These are phyloP conservation scores for Eumacrocentrus americanus DNA, from an alignment of 2,888 invertebrate genomes.

Conservation along the genomic window DNA sequence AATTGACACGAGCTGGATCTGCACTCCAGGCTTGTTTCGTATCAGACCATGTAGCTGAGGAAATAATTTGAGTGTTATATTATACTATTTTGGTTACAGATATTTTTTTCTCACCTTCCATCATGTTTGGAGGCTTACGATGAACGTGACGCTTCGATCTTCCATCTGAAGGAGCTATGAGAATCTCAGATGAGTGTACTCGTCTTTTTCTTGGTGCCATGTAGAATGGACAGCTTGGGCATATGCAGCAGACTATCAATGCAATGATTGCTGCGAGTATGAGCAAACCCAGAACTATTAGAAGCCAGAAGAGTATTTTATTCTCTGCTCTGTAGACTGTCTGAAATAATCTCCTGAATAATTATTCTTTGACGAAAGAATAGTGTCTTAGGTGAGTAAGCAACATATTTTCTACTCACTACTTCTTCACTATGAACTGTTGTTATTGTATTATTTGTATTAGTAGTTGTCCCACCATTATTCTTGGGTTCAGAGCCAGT, in stretches of 20 bases:
- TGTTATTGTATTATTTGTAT: conserved; percentile 35
- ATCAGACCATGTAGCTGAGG: conserved; percentile 44
- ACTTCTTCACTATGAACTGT: conserved; percentile 48
- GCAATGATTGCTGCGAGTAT: conserved; percentile 74
- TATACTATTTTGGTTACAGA: too few species aligned
- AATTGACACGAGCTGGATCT: conserved; percentile 70
- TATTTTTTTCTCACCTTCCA: conserved; percentile 43
- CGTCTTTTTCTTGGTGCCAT: conserved; percentile 69
- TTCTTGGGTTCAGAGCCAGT: not conserved
- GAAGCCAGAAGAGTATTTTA: conserved; percentile 76
- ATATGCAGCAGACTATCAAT: conserved; percentile 82
- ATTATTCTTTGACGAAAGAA: conserved; percentile 1
- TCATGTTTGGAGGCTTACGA: conserved; percentile 44
- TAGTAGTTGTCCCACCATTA: conserved; percentile 27
- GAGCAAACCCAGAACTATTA: conserved; percentile 77
- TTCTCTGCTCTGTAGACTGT: conserved; percentile 76
- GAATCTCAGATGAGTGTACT: conserved; percentile 56
- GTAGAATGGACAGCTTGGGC: conserved; percentile 84
- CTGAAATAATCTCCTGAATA: conserved; percentile 63
- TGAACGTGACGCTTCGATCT: conserved; percentile 53
- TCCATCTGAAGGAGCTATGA: conserved; percentile 49
- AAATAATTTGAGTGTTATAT: not conserved
- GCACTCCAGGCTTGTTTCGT: conserved; percentile 86
- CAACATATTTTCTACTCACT: conserved; percentile 42
- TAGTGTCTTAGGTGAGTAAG: not conserved